Conservation (phyloP, 2,888 invertebrate genomes). For the Ceriagrion tenellum region DNA sequence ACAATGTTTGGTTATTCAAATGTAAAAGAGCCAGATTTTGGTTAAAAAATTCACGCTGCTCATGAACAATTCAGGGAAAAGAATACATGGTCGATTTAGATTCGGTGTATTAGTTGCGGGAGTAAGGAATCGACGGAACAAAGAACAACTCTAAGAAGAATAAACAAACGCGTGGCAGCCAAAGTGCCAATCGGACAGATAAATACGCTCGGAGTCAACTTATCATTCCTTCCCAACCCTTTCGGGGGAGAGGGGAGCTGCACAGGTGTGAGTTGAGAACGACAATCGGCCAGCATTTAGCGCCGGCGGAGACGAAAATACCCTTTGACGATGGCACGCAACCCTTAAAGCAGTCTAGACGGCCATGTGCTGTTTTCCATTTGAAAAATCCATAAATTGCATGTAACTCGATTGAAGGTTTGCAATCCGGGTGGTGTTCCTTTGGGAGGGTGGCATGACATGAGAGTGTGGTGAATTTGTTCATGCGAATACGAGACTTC, state of each 20-base stretch:
- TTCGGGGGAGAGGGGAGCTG: background rate
- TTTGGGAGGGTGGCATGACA: background rate
- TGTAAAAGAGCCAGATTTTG: too few species aligned
- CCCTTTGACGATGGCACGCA: background rate
- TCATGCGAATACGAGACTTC: background rate
- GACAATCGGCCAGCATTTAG: constrained; percentile 10
- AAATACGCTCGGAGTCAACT: background rate
- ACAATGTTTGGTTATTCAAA: too few species aligned
- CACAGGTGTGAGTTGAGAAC: background rate
- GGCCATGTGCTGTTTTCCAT: background rate
- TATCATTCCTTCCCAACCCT: background rate
- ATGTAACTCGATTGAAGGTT: background rate
- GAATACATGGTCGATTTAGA: too few species aligned
- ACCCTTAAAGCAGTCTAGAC: constrained; percentile 7
- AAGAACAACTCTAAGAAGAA: too few species aligned
- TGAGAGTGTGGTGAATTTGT: background rate
- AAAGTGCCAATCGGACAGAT: background rate
- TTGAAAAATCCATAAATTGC: constrained; percentile 28
- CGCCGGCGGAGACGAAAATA: background rate
- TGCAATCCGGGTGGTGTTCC: background rate
- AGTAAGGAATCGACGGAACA: too few species aligned
- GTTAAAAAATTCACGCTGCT: too few species aligned
- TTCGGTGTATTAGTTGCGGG: too few species aligned
- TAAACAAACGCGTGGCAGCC: background rate
- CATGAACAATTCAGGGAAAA: too few species aligned